These are phyloP conservation scores for Chromobotia macracanthus DNA, from an alignment of 2,797 vertebrate genomes.

Conservation along the genomic window DNA sequence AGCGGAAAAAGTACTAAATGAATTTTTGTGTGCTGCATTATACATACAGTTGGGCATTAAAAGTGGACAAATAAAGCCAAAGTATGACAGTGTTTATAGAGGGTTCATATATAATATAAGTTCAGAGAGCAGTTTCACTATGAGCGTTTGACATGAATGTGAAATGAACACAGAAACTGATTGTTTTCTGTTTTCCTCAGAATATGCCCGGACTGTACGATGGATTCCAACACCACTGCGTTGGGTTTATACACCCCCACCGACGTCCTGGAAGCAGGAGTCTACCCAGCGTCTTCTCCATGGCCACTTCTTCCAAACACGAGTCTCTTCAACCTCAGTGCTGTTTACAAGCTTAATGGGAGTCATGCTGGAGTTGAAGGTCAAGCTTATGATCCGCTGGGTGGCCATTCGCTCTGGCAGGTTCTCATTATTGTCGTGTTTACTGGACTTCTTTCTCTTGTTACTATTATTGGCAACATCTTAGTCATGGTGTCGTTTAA, in stretches of 20 bases:
- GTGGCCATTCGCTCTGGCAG: constrained; percentile 90
- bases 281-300: constrained; percentile 70
- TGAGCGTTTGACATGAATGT: not conserved
- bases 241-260: constrained; percentile 80
- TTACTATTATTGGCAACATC: constrained; percentile 95
- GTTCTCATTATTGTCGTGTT: constrained; percentile 91
- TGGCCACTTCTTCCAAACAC: constrained; percentile 64
- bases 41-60: too few relatives aligned
- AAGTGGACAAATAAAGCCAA: too few relatives aligned
- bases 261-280: constrained; percentile 75
- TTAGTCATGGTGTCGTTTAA: constrained; percentile 95
- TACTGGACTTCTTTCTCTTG: constrained; percentile 86
- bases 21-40: too few relatives aligned
- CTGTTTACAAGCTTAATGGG: constrained; percentile 54
- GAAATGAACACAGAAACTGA: not conserved
- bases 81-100: too few relatives aligned
- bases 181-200: constrained; percentile 71
- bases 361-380: constrained; percentile 49
- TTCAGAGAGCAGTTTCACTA: not conserved
- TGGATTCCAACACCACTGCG: constrained; percentile 89
- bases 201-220: constrained; percentile 93
- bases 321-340: constrained; percentile 65
- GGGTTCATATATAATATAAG: too few relatives aligned
- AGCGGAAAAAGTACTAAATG: not conserved
- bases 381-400: constrained; percentile 75